Evolutionary conservation across 2,888 invertebrate species (phyloP).

Genomic region (Erpobdella octoculata): DNA sequence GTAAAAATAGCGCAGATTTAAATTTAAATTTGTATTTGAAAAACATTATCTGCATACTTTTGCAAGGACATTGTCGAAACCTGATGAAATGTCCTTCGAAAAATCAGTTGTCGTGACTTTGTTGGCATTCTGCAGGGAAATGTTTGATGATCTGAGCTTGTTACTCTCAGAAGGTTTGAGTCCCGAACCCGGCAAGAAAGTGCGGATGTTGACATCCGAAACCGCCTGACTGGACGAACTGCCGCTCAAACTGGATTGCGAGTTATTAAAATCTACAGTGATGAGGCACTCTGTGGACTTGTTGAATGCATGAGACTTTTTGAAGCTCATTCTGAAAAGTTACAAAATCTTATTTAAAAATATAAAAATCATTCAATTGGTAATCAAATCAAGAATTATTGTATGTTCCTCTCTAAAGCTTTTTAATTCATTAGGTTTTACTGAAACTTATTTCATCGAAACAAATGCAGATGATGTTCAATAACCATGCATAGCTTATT

Average conservation of each 20-base stretch:
- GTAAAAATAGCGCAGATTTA: neutral
- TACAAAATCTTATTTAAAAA: too few relatives aligned
- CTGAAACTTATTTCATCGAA: too few relatives aligned
- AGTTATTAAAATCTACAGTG: neutral
- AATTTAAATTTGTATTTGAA: neutral
- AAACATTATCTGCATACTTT: neutral
- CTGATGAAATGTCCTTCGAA: neutral
- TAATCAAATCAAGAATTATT: too few relatives aligned
- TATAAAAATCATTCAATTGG: too few relatives aligned
- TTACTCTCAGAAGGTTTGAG: neutral
- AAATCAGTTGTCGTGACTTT: neutral
- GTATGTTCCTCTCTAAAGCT: too few relatives aligned
- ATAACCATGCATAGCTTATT: too few relatives aligned
- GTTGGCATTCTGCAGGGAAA: constrained; percentile 5
- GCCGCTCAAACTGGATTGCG: constrained; percentile 12
- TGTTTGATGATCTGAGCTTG: neutral
- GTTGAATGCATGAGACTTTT: neutral
- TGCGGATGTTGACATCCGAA: neutral
- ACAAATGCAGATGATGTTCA: too few relatives aligned
- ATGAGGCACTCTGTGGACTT: constrained; percentile 27
- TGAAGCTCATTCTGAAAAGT: constrained; percentile 11
- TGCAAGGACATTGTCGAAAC: neutral
- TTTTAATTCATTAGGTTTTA: too few relatives aligned
- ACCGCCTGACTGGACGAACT: constrained; percentile 8
- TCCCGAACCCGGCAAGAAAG: neutral